Base-by-base conservation (phyloP, 2,797 vertebrate genomes). In the Pteropus rufus region DNA sequence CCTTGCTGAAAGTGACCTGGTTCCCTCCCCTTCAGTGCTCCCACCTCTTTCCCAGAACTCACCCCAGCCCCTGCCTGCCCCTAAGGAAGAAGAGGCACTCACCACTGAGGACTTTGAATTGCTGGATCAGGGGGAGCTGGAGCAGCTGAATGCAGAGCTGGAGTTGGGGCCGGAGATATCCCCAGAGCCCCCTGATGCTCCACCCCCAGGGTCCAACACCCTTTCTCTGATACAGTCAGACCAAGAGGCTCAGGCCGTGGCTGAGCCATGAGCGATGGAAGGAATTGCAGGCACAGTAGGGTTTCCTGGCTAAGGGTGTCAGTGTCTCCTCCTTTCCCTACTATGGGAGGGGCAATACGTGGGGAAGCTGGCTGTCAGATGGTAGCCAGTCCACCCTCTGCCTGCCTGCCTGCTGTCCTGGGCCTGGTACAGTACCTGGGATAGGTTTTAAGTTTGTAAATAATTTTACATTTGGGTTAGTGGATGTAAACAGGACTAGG, bases 111-210 rank as follows among this genome's bases (percentile, higher is more conserved):
- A 99, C 98, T 99, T 99, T 98, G 99, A 99, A 99, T 99, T 99
- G 96, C 99, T 99, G 99, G 99, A 99, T 99, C 99, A 99, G 99
- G 99, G 99, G 93, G 99, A 99, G 99, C 99, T 99, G 99, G 99
- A 99, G 97, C 99, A 99, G 98, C 98, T 99, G 97, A 99, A 99
- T 80, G 99, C 99, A 69, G 99, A 98, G 98, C 98, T 99, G 97
- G 99, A 99, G 88, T 99, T 1, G 87, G 98, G 97, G 97, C 97
- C 97, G 97, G 96, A 97, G 93, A 91, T 94, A 69, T 86, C 80
- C 23, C 95, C 75, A 65, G 89, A 98, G 49, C 93, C 97, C 88
- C 93, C 96, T 87, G 95, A 96, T 0, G 12, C 95, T 95, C 97
- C 0, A 0, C 31, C 95, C 46, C 60, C 76, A n/a, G 98, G 93